These are phyloP conservation scores for Holothuria glaberrima DNA, from an alignment of 35 echinoderm and acorn worm genomes.

Conservation along the genomic window DNA sequence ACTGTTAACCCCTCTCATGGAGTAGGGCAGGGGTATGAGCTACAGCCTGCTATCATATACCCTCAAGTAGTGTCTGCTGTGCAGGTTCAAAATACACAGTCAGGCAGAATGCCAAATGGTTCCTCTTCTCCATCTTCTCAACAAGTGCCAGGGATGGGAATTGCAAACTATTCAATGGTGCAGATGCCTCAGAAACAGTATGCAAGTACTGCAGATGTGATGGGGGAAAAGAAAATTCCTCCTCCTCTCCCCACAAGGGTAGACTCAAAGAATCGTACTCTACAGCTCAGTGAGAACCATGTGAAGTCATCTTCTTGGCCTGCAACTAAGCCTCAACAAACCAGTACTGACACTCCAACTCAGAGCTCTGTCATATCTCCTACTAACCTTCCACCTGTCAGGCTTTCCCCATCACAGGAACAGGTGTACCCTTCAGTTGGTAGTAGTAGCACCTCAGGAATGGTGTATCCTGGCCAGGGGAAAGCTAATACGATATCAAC, in stretches of 20 bases:
- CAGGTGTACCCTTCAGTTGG: constrained; percentile 13
- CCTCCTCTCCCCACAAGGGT: constrained; percentile 62
- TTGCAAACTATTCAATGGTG: constrained; percentile 71
- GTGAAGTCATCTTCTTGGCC: constrained; percentile 72
- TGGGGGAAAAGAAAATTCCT: constrained; percentile 54
- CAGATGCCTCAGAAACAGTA: constrained; percentile 72
- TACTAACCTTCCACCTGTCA: constrained; percentile 63
- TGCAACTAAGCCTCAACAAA: constrained; percentile 21
- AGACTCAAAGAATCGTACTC: constrained; percentile 61
- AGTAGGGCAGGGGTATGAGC: constrained; percentile 31
- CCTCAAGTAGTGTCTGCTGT: constrained; percentile 67
- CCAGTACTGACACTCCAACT: constrained; percentile 53
- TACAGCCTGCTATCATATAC: constrained; percentile 70
- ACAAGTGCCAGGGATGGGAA: constrained; percentile 27
- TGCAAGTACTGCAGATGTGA: constrained; percentile 63
- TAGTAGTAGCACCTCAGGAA: background rate
- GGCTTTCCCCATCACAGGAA: constrained; percentile 64
- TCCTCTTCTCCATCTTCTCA: constrained; percentile 17
- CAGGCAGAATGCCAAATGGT: constrained; percentile 22
- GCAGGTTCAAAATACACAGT: constrained; percentile 64
- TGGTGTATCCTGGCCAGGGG: background rate
- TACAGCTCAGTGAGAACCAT: constrained; percentile 66
- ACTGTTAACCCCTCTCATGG: constrained; percentile 1
- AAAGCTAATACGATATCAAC: background rate
- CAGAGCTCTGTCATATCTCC: constrained; percentile 67